A percentile compares a stretch with the other conserved stretches of the same genome.
Conservation (phyloP, 2,888 invertebrate genomes). For the Elysia crispata region DNA sequence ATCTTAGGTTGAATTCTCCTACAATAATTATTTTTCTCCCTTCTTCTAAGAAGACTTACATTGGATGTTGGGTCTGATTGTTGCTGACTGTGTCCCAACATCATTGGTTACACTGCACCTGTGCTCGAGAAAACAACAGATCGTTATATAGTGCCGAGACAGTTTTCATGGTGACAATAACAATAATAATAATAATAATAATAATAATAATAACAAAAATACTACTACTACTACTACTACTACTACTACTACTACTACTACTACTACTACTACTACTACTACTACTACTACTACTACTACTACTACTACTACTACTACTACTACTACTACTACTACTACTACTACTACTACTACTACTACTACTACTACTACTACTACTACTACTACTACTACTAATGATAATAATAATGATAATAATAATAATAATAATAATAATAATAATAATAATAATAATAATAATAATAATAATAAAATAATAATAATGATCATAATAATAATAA, state of each 20-base stretch:
- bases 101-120: slow-evolving; percentile 28
- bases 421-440: too few species aligned
- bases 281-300: slow-evolving; percentile 4
- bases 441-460: too few species aligned
- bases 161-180: too few species aligned
- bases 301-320: background rate
- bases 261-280: slow-evolving; percentile 9
- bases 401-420: too few species aligned
- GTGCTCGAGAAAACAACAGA: background rate
- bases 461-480: too few species aligned
- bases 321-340: slow-evolving; percentile 9
- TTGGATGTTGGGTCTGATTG: slow-evolving; percentile 24
- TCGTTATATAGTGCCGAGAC: too few species aligned
- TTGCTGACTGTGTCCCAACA: slow-evolving; percentile 10
- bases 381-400: too few species aligned
- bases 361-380: slow-evolving; percentile 9
- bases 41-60: slow-evolving; percentile 10
- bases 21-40: too few species aligned
- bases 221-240: too few species aligned
- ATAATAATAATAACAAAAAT: too few species aligned
- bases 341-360: slow-evolving; percentile 9
- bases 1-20: too few species aligned
- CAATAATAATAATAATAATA: background rate
- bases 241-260: background rate
- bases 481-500: too few species aligned